Evolutionary conservation across 2,888 invertebrate species (phyloP).

Genomic region (Cheilosia urbana): DNA sequence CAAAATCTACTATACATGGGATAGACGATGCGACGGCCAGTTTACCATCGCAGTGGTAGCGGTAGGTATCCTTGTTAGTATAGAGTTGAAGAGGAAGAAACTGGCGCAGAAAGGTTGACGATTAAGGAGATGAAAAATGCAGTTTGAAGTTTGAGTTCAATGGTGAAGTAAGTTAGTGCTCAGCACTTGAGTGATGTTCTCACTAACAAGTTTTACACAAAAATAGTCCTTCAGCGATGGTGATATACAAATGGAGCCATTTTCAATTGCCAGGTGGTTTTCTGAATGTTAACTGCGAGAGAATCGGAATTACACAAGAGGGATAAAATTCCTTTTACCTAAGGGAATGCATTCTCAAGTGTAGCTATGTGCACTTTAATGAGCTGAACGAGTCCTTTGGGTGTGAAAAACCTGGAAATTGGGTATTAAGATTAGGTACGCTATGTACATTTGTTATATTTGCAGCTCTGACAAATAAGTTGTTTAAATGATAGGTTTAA

Average conservation of each 20-base stretch:
- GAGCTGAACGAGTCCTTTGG: conserved; percentile 21
- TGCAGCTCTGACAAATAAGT: too few relatives aligned
- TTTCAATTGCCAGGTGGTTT: conserved; percentile 29
- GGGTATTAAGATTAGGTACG: too few relatives aligned
- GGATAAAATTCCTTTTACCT: not conserved
- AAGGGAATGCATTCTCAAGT: conserved; percentile 1
- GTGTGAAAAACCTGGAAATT: not conserved
- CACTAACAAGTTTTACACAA: conserved; percentile 69
- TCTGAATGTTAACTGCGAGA: conserved; percentile 11
- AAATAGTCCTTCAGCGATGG: conserved; percentile 40
- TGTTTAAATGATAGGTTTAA: too few relatives aligned
- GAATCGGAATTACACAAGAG: conserved; percentile 14
- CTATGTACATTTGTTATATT: too few relatives aligned
- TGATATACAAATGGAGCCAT: conserved; percentile 53
- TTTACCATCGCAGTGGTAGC: conserved; percentile 41
- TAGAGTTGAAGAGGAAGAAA: conserved; percentile 59
- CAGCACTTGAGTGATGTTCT: conserved; percentile 71
- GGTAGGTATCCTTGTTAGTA: conserved; percentile 61
- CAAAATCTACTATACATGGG: conserved; percentile 8
- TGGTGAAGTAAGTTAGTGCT: conserved; percentile 66
- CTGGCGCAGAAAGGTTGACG: conserved; percentile 66
- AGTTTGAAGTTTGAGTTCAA: conserved; percentile 70
- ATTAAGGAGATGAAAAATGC: conserved; percentile 74
- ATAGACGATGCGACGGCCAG: conserved; percentile 65
- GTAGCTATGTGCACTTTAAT: conserved; percentile 19